Evolutionary conservation across 2,113 vertebrate genomes (phyloP).

Genomic region (Noctilio leporinus): DNA sequence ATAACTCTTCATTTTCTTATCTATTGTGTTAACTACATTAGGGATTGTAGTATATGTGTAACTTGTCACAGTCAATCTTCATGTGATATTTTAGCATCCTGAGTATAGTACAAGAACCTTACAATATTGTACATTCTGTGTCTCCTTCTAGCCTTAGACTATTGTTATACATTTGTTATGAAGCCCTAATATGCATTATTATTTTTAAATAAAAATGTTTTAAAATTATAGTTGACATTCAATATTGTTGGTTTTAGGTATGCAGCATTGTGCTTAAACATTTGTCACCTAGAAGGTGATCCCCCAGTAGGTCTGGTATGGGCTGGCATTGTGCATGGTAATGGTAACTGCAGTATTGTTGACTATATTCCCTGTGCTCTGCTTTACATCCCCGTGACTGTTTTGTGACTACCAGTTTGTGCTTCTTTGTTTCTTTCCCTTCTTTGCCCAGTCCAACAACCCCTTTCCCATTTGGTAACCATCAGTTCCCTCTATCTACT

Average conservation of each 20-base stretch:
- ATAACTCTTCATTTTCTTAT: background rate
- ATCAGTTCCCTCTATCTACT: background rate
- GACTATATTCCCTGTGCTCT: background rate
- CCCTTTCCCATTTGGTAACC: background rate
- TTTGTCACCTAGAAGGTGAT: background rate
- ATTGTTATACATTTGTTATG: too few species aligned
- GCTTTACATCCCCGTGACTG: background rate
- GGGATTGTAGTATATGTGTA: background rate
- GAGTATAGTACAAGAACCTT: background rate
- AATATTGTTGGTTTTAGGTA: background rate
- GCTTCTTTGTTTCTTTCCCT: background rate
- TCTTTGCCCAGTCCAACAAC: background rate
- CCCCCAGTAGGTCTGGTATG: too few species aligned
- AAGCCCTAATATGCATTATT: background rate
- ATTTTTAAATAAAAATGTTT: background rate
- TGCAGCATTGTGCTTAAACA: background rate
- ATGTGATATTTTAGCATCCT: background rate
- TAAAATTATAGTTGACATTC: background rate
- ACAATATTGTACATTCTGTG: too few species aligned
- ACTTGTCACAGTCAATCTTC: background rate
- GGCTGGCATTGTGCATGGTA: background rate
- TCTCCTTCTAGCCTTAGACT: background rate
- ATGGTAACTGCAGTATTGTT: background rate
- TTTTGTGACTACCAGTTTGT: background rate
- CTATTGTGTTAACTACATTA: background rate